These are phyloP conservation scores for Tetranychus piercei DNA, from an alignment of 2,888 invertebrate genomes.

Conservation along the genomic window DNA sequence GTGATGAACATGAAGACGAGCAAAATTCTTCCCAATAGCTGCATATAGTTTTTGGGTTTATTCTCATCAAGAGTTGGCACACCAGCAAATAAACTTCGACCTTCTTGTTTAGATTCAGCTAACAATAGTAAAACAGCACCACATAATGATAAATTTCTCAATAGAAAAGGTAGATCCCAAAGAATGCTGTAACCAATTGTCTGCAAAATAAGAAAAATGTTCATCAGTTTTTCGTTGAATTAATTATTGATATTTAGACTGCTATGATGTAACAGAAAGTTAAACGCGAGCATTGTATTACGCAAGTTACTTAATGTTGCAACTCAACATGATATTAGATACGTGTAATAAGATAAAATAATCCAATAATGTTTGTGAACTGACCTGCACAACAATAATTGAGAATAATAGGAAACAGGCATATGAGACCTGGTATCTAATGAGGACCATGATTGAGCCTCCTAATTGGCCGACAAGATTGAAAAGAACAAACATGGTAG, in stretches of 20 bases:
- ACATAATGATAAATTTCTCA: constrained; percentile 76
- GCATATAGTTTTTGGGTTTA: constrained; percentile 87
- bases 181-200: constrained; percentile 88
- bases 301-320: too few species aligned
- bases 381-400: constrained; percentile 84
- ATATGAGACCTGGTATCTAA: constrained; percentile 69
- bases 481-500: constrained; percentile 78
- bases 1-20: constrained; percentile 98
- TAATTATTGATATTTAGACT: neutral
- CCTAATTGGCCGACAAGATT: constrained; percentile 90
- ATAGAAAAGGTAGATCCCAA: constrained; percentile 54
- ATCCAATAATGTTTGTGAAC: constrained; percentile 16
- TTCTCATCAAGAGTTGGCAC: constrained; percentile 53
- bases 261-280: neutral
- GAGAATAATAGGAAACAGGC: constrained; percentile 81
- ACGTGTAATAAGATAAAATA: neutral
- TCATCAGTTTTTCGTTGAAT: neutral
- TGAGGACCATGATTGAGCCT: constrained; percentile 87
- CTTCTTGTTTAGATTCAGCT: constrained; percentile 87
- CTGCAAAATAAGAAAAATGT: constrained; percentile 37
- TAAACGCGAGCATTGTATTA: too few species aligned
- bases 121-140: constrained; percentile 87
- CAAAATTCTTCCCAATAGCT: constrained; percentile 80
- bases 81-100: constrained; percentile 85
- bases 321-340: neutral